phyloP scores from a whole-genome alignment of 2,888 invertebrate species.

The Agrilus cyanescens region DNA sequence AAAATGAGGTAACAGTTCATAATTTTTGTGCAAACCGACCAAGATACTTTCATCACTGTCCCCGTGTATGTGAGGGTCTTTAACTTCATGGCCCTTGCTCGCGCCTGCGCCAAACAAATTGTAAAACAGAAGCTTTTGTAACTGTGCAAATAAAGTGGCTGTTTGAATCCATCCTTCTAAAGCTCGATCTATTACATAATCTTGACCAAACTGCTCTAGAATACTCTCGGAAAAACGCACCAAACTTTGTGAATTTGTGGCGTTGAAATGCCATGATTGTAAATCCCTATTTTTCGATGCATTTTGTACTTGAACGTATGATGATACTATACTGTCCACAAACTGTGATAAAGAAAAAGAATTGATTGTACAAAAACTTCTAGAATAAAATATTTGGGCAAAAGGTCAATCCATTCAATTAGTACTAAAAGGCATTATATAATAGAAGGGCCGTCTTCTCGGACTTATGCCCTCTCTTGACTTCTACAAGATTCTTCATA shows the following conservation, averaged over 20 bases:
- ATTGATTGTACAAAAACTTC: no score
- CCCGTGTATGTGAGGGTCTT: constrained; percentile 13
- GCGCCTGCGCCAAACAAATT: constrained; percentile 31
- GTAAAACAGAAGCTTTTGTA: constrained; percentile 42
- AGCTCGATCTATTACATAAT: constrained; percentile 31
- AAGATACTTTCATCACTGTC: constrained; percentile 21
- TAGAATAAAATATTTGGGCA: no score
- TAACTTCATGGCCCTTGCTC: constrained; percentile 41
- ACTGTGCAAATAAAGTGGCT: constrained; percentile 36
- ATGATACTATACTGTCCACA: constrained; percentile 63
- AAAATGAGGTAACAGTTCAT: constrained; percentile 40
- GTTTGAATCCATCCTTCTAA: constrained; percentile 39
- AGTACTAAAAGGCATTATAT: no score
- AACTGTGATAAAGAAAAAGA: constrained; percentile 41
- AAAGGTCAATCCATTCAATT: no score
- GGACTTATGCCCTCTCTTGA: no score
- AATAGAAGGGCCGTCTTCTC: no score
- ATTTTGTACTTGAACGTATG: constrained; percentile 59
- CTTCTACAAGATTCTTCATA: no score
- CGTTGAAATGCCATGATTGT: constrained; percentile 42
- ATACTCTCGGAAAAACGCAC: constrained; percentile 38
- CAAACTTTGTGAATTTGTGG: constrained; percentile 38
- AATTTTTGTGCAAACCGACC: constrained; percentile 34
- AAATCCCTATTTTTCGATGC: constrained; percentile 41
- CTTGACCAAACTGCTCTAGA: constrained; percentile 38